phyloP scores from a whole-genome alignment of 2,888 invertebrate species.

The Pterostichus madidus region DNA sequence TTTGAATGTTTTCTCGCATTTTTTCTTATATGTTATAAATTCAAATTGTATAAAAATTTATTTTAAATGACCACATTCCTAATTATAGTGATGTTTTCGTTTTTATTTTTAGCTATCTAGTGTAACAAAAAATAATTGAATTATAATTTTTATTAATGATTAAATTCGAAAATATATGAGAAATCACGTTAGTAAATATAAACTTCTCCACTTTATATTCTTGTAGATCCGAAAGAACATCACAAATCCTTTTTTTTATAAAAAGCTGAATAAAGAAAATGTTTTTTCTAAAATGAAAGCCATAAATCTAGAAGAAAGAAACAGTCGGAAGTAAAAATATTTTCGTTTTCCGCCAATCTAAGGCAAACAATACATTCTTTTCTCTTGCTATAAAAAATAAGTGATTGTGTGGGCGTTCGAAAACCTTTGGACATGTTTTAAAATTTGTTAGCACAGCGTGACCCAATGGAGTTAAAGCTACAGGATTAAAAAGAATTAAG shows the following conservation, averaged over 20 bases:
- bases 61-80: too few species aligned
- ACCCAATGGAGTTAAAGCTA: conserved; percentile 4
- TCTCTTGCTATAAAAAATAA: conserved; percentile 12
- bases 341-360: conserved; percentile 41
- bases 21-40: too few species aligned
- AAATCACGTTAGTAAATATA: not conserved
- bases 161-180: too few species aligned
- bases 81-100: too few species aligned
- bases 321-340: conserved; percentile 3
- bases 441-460: conserved; percentile 19
- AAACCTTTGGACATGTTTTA: conserved; percentile 8
- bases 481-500: not conserved
- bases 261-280: conserved; percentile 5
- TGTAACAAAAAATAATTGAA: too few species aligned
- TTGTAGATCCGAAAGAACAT: not conserved
- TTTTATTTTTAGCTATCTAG: too few species aligned
- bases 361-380: conserved; percentile 37
- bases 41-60: too few species aligned
- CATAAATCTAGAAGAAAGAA: not conserved
- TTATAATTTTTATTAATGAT: too few species aligned
- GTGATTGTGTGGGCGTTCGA: conserved; percentile 34
- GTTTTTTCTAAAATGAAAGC: conserved; percentile 8
- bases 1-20: too few species aligned
- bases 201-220: not conserved
- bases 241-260: not conserved